These are phyloP conservation scores for Okapia johnstoni DNA, from an alignment of 2,113 vertebrate species.

Conservation along the genomic window DNA sequence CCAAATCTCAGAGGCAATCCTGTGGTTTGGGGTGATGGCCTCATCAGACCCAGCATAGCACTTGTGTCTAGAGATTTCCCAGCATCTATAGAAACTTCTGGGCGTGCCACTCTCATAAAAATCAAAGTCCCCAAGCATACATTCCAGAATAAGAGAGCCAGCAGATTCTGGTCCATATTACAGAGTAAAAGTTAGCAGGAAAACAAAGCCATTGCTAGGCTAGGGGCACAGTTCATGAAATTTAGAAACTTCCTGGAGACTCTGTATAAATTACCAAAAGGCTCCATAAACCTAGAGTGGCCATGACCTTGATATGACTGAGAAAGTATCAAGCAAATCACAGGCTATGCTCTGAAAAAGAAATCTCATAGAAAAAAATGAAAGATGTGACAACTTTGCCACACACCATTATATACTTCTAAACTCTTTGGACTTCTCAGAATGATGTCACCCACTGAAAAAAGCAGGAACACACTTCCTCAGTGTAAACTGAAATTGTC, in stretches of 20 bases:
- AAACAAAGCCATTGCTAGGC: neutral
- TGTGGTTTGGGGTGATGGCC: neutral
- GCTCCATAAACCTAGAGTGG: neutral
- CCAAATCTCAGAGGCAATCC: neutral
- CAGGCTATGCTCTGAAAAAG: neutral
- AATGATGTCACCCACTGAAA: neutral
- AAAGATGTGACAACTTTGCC: neutral
- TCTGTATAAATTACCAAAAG: neutral
- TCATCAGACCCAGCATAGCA: neutral
- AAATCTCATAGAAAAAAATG: neutral
- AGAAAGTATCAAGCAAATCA: neutral
- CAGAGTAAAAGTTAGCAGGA: neutral
- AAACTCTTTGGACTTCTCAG: slow-evolving; percentile 1
- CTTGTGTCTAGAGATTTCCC: neutral
- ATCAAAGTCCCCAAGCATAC: neutral
- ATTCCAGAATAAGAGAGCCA: neutral
- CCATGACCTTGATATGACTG: neutral
- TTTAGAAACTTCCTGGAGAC: neutral
- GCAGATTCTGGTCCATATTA: neutral
- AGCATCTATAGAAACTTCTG: neutral
- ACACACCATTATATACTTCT: neutral
- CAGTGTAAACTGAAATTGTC: neutral
- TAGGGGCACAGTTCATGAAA: neutral
- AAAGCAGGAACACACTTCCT: neutral
- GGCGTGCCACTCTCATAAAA: neutral